phyloP scores from a whole-genome alignment of 2,797 vertebrate species.

The Etheostoma perlongum region DNA sequence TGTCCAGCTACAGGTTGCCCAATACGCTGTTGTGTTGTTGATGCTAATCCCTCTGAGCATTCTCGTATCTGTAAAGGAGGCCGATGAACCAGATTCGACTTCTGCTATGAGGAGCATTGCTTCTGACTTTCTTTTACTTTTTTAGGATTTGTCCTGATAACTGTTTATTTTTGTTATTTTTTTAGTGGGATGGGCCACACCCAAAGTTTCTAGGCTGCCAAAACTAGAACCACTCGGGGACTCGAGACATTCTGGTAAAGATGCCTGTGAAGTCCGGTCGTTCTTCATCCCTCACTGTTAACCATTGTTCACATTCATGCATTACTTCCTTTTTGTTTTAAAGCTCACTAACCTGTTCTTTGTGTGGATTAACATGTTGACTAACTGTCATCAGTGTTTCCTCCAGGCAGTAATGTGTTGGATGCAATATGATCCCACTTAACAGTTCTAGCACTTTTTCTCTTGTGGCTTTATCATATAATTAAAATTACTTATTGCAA shows the following conservation, averaged over 20 bases:
- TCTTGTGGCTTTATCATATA: neutral
- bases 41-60: neutral
- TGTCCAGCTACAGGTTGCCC: neutral
- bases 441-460: neutral
- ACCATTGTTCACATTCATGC: conserved; percentile 7
- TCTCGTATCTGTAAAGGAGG: neutral
- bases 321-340: neutral
- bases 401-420: neutral
- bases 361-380: conserved; percentile 1
- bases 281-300: conserved; percentile 27
- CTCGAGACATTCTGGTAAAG: conserved; percentile 93
- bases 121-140: neutral
- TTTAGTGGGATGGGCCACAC: conserved; percentile 97
- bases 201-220: conserved; percentile 94
- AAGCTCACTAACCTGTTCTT: conserved; percentile 40
- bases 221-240: conserved; percentile 96
- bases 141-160: conserved; percentile 23
- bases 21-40: neutral
- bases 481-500: neutral
- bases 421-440: too few relatives aligned
- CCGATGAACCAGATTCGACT: neutral
- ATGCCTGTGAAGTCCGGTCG: conserved; percentile 36
- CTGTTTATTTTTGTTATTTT: conserved; percentile 52
- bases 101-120: neutral
- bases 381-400: conserved; percentile 42